phyloP scores from a whole-genome alignment of 2,888 invertebrate genomes.

The Lacanobia oleracea region DNA sequence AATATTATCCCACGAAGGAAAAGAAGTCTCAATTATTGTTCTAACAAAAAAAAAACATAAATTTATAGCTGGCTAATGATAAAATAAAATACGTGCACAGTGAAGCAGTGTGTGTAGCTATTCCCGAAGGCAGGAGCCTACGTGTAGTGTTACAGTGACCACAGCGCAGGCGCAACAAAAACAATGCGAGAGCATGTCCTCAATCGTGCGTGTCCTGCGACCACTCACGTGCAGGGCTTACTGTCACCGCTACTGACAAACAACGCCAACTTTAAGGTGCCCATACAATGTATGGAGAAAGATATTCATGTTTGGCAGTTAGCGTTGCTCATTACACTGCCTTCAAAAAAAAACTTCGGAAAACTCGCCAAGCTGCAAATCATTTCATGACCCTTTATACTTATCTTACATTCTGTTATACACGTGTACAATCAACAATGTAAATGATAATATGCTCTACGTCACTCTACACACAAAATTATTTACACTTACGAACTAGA shows the following conservation, averaged over 20 bases:
- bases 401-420: slow-evolving; percentile 2
- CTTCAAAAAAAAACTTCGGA: not conserved
- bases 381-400: not conserved
- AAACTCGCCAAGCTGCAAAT: not conserved
- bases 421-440: slow-evolving; percentile 20
- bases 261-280: slow-evolving; percentile 22
- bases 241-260: slow-evolving; percentile 69
- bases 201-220: slow-evolving; percentile 88
- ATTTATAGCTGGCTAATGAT: slow-evolving; percentile 24
- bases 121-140: slow-evolving; percentile 68
- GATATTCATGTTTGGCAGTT: not conserved
- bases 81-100: slow-evolving; percentile 47
- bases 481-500: slow-evolving; percentile 32
- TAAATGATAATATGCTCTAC: slow-evolving; percentile 19
- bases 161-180: slow-evolving; percentile 84
- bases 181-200: slow-evolving; percentile 87
- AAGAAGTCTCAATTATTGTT: not conserved
- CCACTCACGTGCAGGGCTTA: slow-evolving; percentile 67
- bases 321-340: not conserved
- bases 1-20: slow-evolving; percentile 13
- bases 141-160: slow-evolving; percentile 88
- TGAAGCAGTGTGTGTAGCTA: slow-evolving; percentile 59
- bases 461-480: slow-evolving; percentile 10
- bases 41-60: slow-evolving; percentile 14
- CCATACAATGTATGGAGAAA: not conserved